Base-by-base conservation (phyloP, 2,797 vertebrate genomes). In the Loriculus beryllinus region DNA sequence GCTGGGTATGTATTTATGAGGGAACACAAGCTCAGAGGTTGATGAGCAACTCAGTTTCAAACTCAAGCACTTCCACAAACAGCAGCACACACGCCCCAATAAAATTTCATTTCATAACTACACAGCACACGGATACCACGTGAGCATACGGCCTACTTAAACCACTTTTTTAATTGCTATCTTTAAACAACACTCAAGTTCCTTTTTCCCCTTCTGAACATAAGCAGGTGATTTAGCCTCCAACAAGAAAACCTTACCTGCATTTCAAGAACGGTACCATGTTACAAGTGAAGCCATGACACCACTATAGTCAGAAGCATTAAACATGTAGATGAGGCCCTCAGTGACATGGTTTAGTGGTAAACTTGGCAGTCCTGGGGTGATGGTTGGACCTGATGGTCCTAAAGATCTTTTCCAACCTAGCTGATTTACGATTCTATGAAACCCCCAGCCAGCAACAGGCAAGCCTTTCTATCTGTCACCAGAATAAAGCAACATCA, bases 161-260 rank as follows among this genome's bases (percentile, higher is more conserved):
- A 60, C 8, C 7, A 43, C 25, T 23, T 33, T 37, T 69, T 56
- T 20, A 69, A 52, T 1, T 64, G 23, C 29, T 60, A 0, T 47
- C 26, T 42, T 31, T 6, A 86, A 39, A 78, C 37, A 2, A 0
- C 1, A 4, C 17, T 45, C 40, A 10, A 42, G 16, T 13, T 60
- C 22, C 14, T 21, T 63, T 18, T 8, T 4, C 3, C 5, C 7
- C 4, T 79, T 60, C 39, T 70, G 67, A 86, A 70, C 1, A 31
- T 19, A 42, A n/a, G 31, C 23, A 83, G 42, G 29, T 26, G 49
- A 92, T 62, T 1, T 0, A 52, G 20, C 37, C 35, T 35, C 10
- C 39, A n/a, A 48, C 16, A 9, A 26, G 39, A 31, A 56, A 65
- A 33, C 1, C 2, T 7, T n/a, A 42, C 0, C 0, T 9, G 25